phyloP scores from a whole-genome alignment of 1,140 invertebrate genomes.

The Brachionus calyciflorus region DNA sequence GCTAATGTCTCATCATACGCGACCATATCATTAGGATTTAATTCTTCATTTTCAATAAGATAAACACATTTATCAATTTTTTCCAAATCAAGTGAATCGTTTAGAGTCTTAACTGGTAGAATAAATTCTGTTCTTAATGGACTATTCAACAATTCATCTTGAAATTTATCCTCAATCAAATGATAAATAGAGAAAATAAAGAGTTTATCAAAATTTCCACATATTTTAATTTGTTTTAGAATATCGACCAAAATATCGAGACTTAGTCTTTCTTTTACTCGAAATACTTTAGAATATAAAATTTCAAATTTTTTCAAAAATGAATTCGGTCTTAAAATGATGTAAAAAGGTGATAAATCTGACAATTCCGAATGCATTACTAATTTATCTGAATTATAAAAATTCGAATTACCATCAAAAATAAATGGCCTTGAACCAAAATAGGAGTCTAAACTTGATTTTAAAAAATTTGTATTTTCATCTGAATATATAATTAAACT shows the following conservation, averaged over 20 bases:
- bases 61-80: slow-evolving; percentile 16
- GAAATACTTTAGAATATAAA: background rate
- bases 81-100: slow-evolving; percentile 1
- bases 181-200: background rate
- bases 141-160: background rate
- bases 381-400: background rate
- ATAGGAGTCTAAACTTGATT: background rate
- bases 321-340: background rate
- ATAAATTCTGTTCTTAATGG: background rate
- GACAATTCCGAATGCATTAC: background rate
- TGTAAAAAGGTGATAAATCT: slow-evolving; percentile 5
- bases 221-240: background rate
- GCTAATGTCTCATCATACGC: slow-evolving; percentile 10
- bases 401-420: background rate
- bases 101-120: slow-evolving; percentile 6
- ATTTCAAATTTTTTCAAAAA: slow-evolving; percentile 5
- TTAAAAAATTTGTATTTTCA: background rate
- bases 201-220: background rate
- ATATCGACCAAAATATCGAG: background rate
- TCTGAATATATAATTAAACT: background rate
- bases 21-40: background rate
- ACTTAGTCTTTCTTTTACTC: background rate
- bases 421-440: background rate
- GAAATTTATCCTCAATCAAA: slow-evolving; percentile 41
- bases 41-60: background rate